Percentiles rank a stretch among this genome's conserved stretches.
Conservation (phyloP, 2,797 vertebrate species). For the Podargus strigoides region DNA sequence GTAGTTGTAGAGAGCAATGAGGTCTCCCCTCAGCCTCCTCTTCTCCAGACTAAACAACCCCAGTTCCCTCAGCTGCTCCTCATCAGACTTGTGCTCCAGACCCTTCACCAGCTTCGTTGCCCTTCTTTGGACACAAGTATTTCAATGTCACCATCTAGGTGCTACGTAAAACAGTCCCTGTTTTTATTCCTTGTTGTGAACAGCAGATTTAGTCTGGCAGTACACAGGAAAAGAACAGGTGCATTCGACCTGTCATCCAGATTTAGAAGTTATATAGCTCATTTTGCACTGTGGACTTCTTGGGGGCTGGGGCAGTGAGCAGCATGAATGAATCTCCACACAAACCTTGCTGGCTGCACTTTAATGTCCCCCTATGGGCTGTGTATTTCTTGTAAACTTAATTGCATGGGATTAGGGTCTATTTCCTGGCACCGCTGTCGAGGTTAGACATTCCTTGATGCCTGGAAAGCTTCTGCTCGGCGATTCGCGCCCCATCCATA, state of each 20-base stretch:
- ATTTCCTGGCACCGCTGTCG: slow-evolving; percentile 18
- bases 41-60: no score
- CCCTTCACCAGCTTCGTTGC: no score
- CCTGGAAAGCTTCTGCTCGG: background rate
- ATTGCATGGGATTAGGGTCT: slow-evolving; percentile 46
- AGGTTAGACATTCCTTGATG: background rate
- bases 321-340: background rate
- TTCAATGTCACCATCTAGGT: no score
- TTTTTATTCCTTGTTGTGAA: background rate
- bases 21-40: no score
- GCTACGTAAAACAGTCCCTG: background rate
- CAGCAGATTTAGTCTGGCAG: background rate
- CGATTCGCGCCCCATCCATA: accelerated
- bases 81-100: no score
- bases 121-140: no score
- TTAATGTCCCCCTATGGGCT: background rate
- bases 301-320: background rate
- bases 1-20: no score
- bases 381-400: slow-evolving; percentile 50
- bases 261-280: background rate
- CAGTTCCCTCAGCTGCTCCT: no score
- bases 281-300: background rate
- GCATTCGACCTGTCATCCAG: background rate
- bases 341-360: background rate
- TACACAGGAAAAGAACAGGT: background rate